Evolutionary conservation across 2,113 vertebrate genomes (phyloP).

Genomic region (Perca fluviatilis): DNA sequence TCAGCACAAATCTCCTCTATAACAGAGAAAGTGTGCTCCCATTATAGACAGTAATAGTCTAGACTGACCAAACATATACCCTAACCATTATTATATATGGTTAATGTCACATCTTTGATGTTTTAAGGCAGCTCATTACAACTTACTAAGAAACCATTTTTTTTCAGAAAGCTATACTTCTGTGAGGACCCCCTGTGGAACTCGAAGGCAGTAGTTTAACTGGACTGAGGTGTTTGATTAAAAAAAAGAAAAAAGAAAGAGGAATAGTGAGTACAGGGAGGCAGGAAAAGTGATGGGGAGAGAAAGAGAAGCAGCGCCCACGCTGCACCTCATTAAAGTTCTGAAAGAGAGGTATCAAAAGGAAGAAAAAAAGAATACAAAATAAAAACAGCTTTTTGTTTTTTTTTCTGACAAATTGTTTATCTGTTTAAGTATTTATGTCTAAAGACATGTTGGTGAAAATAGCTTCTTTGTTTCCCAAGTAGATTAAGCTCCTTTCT

Average conservation of each 20-base stretch:
- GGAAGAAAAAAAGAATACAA: neutral
- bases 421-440: slow-evolving; percentile 8
- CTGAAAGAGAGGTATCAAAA: slow-evolving; percentile 33
- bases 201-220: slow-evolving; percentile 27
- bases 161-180: neutral
- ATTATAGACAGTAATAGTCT: neutral
- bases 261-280: slow-evolving; percentile 33
- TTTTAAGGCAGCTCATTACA: slow-evolving; percentile 15
- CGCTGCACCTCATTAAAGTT: slow-evolving; percentile 61
- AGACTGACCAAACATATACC: neutral
- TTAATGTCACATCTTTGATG: neutral
- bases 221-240: slow-evolving; percentile 30
- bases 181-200: slow-evolving; percentile 6
- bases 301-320: slow-evolving; percentile 54
- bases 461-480: slow-evolving; percentile 22
- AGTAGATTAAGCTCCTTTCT: neutral
- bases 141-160: neutral
- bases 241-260: slow-evolving; percentile 27
- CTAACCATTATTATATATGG: no score
- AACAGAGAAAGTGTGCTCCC: neutral
- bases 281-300: slow-evolving; percentile 6
- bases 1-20: neutral
- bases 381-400: neutral
- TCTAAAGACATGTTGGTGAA: slow-evolving; percentile 13
- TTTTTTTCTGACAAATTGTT: slow-evolving; percentile 25